Base-by-base conservation (phyloP, 2,888 invertebrate genomes). In the Tinea pellionella region DNA sequence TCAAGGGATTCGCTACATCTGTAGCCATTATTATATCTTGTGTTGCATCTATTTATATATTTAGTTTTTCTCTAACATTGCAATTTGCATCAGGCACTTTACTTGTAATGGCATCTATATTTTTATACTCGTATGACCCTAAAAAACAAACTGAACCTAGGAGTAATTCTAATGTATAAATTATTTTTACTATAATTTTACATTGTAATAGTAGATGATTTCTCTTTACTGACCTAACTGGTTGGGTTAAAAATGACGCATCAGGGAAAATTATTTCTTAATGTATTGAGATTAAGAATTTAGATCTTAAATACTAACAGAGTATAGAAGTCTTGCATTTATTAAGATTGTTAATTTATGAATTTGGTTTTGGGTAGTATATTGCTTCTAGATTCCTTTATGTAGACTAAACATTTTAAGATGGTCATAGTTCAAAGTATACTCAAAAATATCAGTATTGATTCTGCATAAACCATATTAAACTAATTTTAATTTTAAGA, bases 1-100 rank as follows among this genome's bases (percentile, higher is more conserved):
- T 99, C 6, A 99, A 96, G 85, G 99, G 99, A 18, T 99, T 99
- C 74, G 98, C 99, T 47, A 99, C 99, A 0, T 99, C 99, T 0
- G 90, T 98, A 60, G 97, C 99, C 6, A 99, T 99, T 65, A 91
- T 99, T 53, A 92, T 99, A 65, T 97, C 98, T 0, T 98, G 98
- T 73, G 83, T 99, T 59, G 96, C 93, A 1, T 98, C 98, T 0
- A 94, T 98, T 64, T 96, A 96, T 75, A 86, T 99, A 65, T 99
- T 99, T 73, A 89, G 94, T 68, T 98, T 98, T 74, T 89, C 92
- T 63, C 88, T 99, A 59, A 95, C 96, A 1, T 63, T 93, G n/a
- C 94, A 95, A 75, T 99, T 99, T 80, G 82, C 92, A 11, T 57
- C 92, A 2, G 99, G 99, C 12, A 96, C 97, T 1, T 68, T 88